Percentiles rank a stretch among this genome's conserved stretches.
Conservation (phyloP, 2,113 vertebrate species). For the Chunga burmeisteri region DNA sequence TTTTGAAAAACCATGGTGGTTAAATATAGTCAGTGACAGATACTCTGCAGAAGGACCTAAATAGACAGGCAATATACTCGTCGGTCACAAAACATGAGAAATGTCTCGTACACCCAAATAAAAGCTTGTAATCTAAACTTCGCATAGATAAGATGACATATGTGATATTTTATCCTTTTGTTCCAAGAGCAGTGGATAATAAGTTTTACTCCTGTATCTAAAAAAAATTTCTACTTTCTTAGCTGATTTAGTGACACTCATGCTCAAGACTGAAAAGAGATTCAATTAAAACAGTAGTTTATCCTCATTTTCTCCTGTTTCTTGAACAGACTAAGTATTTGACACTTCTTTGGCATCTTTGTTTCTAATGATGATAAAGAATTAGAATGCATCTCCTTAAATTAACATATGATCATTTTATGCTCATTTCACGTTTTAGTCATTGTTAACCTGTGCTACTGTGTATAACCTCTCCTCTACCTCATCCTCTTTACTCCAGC, state of each 20-base stretch:
- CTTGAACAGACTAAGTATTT: not conserved
- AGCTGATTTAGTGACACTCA: not conserved
- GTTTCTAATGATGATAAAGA: not conserved
- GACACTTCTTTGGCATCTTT: not conserved
- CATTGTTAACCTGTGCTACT: not conserved
- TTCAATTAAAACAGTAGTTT: not conserved
- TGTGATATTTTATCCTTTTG: not conserved
- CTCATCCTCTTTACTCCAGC: not conserved
- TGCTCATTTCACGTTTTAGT: not conserved
- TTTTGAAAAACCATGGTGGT: not conserved
- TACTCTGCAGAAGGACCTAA: not conserved
- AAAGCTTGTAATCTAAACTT: not conserved
- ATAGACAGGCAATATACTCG: constrained; percentile 12
- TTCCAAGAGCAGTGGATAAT: not conserved
- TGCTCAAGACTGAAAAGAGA: not conserved
- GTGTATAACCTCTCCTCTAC: not conserved
- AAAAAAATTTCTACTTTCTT: not conserved
- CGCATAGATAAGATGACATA: not conserved
- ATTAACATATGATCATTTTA: not conserved
- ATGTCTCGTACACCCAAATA: not conserved
- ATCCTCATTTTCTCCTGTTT: not conserved
- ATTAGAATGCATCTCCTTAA: not conserved
- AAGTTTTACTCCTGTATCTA: not conserved
- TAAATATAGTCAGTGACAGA: not conserved
- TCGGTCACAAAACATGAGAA: constrained; percentile 7